Conservation (phyloP, 1,140 invertebrate species). For the Temnothorax longispinosus region DNA sequence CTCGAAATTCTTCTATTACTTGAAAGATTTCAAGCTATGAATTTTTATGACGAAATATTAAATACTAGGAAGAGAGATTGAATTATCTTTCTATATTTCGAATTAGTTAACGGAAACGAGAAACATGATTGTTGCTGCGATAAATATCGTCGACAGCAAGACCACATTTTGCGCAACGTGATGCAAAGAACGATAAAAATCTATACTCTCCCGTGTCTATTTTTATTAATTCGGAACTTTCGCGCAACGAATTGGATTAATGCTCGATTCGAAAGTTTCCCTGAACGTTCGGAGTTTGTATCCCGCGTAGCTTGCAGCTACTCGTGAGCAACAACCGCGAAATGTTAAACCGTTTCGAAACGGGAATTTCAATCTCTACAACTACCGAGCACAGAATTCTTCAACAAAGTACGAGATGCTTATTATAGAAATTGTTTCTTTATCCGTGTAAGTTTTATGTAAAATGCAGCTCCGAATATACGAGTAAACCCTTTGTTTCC, state of each 20-base stretch:
- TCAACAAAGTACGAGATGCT: slow-evolving; percentile 23
- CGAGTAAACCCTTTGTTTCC: background rate
- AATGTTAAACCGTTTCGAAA: slow-evolving; percentile 53
- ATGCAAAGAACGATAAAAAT: slow-evolving; percentile 18
- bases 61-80: background rate
- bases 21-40: background rate
- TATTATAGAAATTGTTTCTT: slow-evolving; percentile 60
- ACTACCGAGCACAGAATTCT: slow-evolving; percentile 25
- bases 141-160: background rate
- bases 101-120: background rate
- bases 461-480: slow-evolving; percentile 32
- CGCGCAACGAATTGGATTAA: slow-evolving; percentile 53
- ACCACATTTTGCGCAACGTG: background rate
- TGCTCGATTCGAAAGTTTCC: slow-evolving; percentile 48
- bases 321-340: slow-evolving; percentile 58
- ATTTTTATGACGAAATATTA: background rate
- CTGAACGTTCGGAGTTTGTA: slow-evolving; percentile 10
- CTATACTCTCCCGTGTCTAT: background rate
- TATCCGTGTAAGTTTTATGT: slow-evolving; percentile 6
- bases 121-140: background rate
- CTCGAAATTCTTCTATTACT: background rate
- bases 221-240: slow-evolving; percentile 50
- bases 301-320: slow-evolving; percentile 50
- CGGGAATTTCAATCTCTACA: slow-evolving; percentile 53
- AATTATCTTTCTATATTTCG: background rate